These are phyloP conservation scores for Candoia aspera DNA, from an alignment of 2,113 vertebrate genomes.

Conservation along the genomic window DNA sequence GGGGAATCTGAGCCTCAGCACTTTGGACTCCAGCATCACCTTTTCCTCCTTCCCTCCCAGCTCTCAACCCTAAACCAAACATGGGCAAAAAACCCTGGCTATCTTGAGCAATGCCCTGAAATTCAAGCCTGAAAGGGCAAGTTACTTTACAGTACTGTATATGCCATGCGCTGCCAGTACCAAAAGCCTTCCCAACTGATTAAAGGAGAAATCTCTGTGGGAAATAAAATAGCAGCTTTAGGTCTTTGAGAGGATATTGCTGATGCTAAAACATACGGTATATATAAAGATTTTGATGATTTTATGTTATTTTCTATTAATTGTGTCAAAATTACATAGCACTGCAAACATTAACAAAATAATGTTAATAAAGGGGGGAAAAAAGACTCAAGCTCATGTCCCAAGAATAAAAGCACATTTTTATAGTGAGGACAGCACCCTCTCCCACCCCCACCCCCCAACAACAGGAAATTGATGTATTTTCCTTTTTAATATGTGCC, in stretches of 20 bases:
- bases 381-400: not conserved
- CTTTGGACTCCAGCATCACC: constrained; percentile 56
- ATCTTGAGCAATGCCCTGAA: constrained; percentile 68
- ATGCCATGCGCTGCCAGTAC: constrained; percentile 50
- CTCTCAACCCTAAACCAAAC: constrained; percentile 53
- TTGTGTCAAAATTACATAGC: not conserved
- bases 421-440: not conserved
- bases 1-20: constrained; percentile 56
- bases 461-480: not conserved
- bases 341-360: not conserved
- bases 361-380: not conserved
- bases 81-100: constrained; percentile 43
- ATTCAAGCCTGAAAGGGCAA: constrained; percentile 52
- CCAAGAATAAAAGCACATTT: not conserved
- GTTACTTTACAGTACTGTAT: constrained; percentile 52
- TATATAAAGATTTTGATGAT: not conserved
- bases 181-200: constrained; percentile 10
- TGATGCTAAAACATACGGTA: not conserved
- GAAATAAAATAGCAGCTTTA: not conserved
- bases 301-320: not conserved
- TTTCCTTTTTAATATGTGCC: not conserved
- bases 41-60: constrained; percentile 50
- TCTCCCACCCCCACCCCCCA: not conserved
- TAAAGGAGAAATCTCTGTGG: constrained; percentile 17
- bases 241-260: not conserved